phyloP scores from a whole-genome alignment of 2,888 invertebrate species.

The Tridacna crocea region DNA sequence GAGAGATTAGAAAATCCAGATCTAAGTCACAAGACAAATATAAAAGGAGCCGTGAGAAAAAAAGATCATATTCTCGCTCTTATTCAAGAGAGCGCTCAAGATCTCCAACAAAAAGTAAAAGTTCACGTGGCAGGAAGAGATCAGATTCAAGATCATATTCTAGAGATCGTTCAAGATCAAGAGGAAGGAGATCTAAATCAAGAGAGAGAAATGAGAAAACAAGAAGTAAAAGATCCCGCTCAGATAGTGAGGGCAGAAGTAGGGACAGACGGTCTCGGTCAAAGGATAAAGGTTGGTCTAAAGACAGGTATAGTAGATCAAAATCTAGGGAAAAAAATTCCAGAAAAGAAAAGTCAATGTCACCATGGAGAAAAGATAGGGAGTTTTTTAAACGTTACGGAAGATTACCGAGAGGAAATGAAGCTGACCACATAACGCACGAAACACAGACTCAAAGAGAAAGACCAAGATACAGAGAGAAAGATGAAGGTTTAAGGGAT shows the following conservation, averaged over 20 bases:
- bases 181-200: constrained; percentile 33
- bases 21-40: constrained; percentile 33
- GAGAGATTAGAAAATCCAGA: constrained; percentile 30
- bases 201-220: constrained; percentile 29
- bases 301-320: constrained; percentile 38
- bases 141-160: constrained; percentile 28
- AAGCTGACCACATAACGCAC: constrained; percentile 43
- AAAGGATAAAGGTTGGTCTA: constrained; percentile 30
- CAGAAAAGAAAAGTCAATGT: constrained; percentile 35
- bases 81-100: constrained; percentile 21
- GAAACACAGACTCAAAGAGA: constrained; percentile 28
- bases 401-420: constrained; percentile 41
- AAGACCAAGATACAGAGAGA: constrained; percentile 21
- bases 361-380: constrained; percentile 56
- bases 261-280: constrained; percentile 37
- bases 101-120: constrained; percentile 20
- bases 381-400: constrained; percentile 50
- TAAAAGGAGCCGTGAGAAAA: neutral
- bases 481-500: constrained; percentile 12
- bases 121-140: constrained; percentile 34
- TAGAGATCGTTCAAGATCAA: constrained; percentile 24
- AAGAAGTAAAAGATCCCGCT: constrained; percentile 19
- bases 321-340: constrained; percentile 28
- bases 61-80: constrained; percentile 3
- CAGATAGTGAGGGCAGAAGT: constrained; percentile 32